Percentiles rank a stretch among this genome's conserved stretches.
Evolutionary conservation across 2,888 invertebrate species (phyloP).

Genomic region (Megaustenia siamemsis): DNA sequence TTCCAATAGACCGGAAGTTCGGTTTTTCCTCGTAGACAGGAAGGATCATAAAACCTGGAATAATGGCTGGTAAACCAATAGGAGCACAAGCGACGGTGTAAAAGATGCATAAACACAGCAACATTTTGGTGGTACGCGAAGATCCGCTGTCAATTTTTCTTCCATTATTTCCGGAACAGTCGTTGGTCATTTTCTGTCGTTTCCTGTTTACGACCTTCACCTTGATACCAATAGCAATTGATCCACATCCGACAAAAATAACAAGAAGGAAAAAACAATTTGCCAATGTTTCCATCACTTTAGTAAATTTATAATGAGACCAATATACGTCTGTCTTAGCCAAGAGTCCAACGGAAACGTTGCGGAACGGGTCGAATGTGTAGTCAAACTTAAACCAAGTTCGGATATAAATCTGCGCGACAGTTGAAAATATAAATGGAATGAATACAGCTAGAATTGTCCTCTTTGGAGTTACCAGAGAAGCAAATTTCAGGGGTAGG

Average conservation of each 20-base stretch:
- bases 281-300: background rate
- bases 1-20: background rate
- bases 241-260: slow-evolving; percentile 18
- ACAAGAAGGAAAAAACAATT: background rate
- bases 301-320: background rate
- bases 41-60: slow-evolving; percentile 8
- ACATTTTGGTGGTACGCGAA: slow-evolving; percentile 5
- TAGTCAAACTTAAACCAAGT: slow-evolving; percentile 28
- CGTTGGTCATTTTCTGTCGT: background rate
- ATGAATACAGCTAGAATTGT: background rate
- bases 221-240: slow-evolving; percentile 4
- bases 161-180: background rate
- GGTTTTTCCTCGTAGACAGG: slow-evolving; percentile 16
- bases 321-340: background rate
- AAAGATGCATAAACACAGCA: slow-evolving; percentile 21
- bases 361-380: background rate
- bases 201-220: background rate
- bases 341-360: background rate
- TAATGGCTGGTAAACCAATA: slow-evolving; percentile 10
- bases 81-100: slow-evolving; percentile 26
- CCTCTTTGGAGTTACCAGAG: background rate
- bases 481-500: background rate
- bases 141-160: background rate
- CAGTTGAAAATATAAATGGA: background rate
- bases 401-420: background rate